Evolutionary conservation across 2,797 vertebrate genomes (phyloP), one percentile per base, ranked within the genome.

Genomic region (Leuciscus waleckii): DNA sequence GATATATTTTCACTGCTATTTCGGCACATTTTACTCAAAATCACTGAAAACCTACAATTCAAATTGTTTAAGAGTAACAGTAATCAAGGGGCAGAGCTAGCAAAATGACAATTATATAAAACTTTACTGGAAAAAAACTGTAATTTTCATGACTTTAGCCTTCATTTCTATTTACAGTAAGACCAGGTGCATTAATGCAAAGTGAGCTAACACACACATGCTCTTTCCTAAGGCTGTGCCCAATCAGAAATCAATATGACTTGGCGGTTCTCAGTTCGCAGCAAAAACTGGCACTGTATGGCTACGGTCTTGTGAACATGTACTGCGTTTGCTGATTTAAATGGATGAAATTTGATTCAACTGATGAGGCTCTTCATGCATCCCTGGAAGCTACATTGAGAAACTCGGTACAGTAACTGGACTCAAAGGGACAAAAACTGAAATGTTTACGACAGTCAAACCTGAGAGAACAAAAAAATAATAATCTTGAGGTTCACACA

Each of bases 321-420:
- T 54, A 81, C 29, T 85, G 43, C 9, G 41, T 82, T 77, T 78
- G 67, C 29, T 11, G 43, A 84, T 54, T 43, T 81, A 63, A 58
- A 37, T 69, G 56, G 14, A 75, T 43, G 49, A 77, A 71, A 87
- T 35, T 39, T 69, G 37, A 37, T 41, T 37, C 41, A 9, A 46
- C 69, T 43, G 1, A 35, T 69, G 65, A 79, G 29, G 43, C 78
- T 73, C 51, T 85, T 46, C 41, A 74, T 65, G 39, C 43, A 94
- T 93, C 93, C 94, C 95, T 97, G 96, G 96, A 97, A 97, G 97
- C 93, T 96, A 94, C 93, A 95, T 94, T 46, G 46, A 87, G 79
- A 21, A 91, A 83, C 11, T 89, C 78, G 68, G 89, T 23, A 83
- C 77, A 39, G 73, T 67, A 82, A 73, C 19, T 67, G 83, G 67